Evolutionary conservation across 2,888 invertebrate genomes (phyloP).

Genomic region (Eupithecia subumbrata): DNA sequence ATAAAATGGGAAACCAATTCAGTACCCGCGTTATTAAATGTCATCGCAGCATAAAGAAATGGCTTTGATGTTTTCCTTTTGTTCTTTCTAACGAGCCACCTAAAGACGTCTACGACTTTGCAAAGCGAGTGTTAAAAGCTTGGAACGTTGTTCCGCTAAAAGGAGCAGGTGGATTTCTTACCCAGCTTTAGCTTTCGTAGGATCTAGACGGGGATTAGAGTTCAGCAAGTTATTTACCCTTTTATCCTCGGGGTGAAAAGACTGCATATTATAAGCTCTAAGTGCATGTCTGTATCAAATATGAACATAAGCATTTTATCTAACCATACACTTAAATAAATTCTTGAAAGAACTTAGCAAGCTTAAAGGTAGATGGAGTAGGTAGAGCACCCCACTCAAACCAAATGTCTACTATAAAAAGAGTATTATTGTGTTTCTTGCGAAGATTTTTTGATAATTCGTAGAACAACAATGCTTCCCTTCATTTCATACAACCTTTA

Average conservation of each 20-base stretch:
- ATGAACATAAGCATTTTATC: not conserved
- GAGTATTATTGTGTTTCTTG: conserved; percentile 24
- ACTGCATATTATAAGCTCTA: conserved; percentile 15
- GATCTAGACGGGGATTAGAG: conserved; percentile 27
- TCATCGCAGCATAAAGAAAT: conserved; percentile 66
- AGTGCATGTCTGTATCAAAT: conserved; percentile 5
- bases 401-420: not conserved
- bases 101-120: conserved; percentile 54
- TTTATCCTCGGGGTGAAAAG: conserved; percentile 16
- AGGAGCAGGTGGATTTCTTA: conserved; percentile 53
- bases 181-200: conserved; percentile 26
- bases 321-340: not conserved
- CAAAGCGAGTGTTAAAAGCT: conserved; percentile 64
- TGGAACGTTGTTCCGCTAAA: conserved; percentile 56
- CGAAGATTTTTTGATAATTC: conserved; percentile 37
- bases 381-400: not conserved
- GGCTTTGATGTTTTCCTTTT: conserved; percentile 73
- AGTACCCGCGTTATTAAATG: conserved; percentile 63
- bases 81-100: conserved; percentile 71
- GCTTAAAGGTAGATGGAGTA: not conserved
- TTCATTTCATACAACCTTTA: conserved; percentile 52
- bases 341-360: not conserved
- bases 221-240: conserved; percentile 22
- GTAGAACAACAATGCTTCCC: conserved; percentile 50
- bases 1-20: conserved; percentile 64